A percentile compares a stretch with the other conserved stretches of the same genome.
These are phyloP conservation scores for Arctocebus calabarensis DNA, from an alignment of 2,797 vertebrate species.

Conservation along the genomic window DNA sequence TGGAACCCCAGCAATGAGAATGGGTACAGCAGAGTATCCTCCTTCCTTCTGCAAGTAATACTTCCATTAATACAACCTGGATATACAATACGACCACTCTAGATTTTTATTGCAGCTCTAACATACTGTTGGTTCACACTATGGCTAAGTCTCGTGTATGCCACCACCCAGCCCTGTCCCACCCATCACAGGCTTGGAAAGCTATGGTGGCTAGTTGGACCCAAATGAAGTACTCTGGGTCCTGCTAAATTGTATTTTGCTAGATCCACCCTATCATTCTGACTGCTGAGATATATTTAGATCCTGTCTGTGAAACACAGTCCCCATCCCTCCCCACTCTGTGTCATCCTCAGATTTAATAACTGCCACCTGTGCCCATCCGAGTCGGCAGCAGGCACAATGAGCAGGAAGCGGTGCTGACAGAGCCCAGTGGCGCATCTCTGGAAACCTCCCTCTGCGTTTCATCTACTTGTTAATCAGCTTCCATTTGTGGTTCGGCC, in stretches of 20 bases:
- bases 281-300: not conserved
- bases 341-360: not conserved
- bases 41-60: conserved; percentile 12
- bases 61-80: not conserved
- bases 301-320: not conserved
- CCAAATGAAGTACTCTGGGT: not conserved
- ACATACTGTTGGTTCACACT: not conserved
- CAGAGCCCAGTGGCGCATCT: fast-evolving
- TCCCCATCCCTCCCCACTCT: not conserved
- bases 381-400: not conserved
- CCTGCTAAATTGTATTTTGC: not conserved
- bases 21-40: not conserved
- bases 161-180: not conserved
- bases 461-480: not conserved
- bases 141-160: fast-evolving
- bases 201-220: not conserved
- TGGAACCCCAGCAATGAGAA: not conserved
- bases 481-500: not conserved
- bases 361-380: not conserved
- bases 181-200: not conserved
- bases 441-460: not conserved
- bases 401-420: not conserved
- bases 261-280: not conserved
- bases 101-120: not conserved
- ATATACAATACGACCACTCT: too few species aligned